Percentiles rank a stretch among this genome's conserved stretches.
Conservation (phyloP, 2,797 vertebrate species). For the Cercopithecus diana region DNA sequence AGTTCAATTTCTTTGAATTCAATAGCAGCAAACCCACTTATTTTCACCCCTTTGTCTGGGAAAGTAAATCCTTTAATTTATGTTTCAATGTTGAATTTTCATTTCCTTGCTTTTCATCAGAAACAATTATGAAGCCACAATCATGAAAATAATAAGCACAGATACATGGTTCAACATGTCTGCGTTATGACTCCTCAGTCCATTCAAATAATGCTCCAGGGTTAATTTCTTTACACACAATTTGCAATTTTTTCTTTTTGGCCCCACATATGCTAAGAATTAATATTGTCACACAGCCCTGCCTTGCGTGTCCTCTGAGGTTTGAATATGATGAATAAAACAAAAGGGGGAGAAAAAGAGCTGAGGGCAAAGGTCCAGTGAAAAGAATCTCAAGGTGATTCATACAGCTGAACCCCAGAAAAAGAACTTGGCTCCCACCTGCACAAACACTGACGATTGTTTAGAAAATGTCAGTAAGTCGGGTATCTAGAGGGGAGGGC, state of each 20-base stretch:
- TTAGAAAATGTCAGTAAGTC: conserved; percentile 48
- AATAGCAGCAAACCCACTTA: conserved; percentile 61
- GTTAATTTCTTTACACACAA: conserved; percentile 68
- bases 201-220: conserved; percentile 74
- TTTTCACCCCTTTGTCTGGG: conserved; percentile 71
- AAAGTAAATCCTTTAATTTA: conserved; percentile 82
- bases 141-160: conserved; percentile 81
- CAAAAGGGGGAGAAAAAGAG: neutral
- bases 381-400: conserved; percentile 38
- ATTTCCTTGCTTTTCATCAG: conserved; percentile 80
- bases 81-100: conserved; percentile 80
- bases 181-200: conserved; percentile 78
- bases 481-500: conserved; percentile 29
- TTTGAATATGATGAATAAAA: conserved; percentile 62
- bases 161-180: conserved; percentile 74
- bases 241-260: conserved; percentile 37
- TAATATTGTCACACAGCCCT: conserved; percentile 20
- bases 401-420: neutral
- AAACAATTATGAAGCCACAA: conserved; percentile 82
- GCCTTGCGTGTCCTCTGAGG: neutral
- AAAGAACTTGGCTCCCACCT: conserved; percentile 10
- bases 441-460: conserved; percentile 24
- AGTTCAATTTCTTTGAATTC: conserved; percentile 73
- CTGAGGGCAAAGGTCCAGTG: conserved; percentile 15
- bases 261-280: conserved; percentile 19